Percentiles rank a stretch among this genome's conserved stretches.
Evolutionary conservation across 2,113 vertebrate genomes (phyloP).

Genomic region (Bagarius yarrelli): DNA sequence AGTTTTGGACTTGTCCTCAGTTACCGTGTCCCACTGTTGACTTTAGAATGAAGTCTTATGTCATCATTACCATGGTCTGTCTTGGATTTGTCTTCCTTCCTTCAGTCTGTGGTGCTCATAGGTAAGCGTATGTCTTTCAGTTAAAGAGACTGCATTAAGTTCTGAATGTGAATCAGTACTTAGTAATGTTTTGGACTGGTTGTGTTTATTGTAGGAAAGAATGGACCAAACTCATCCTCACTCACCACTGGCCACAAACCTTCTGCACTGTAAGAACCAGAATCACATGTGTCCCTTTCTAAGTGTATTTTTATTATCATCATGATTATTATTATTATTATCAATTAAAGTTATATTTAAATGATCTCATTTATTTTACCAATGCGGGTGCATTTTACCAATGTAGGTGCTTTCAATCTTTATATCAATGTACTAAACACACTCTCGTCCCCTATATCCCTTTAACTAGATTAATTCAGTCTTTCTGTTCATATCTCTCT

Average conservation of each 20-base stretch:
- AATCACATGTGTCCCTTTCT: neutral
- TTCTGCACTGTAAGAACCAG: slow-evolving; percentile 68
- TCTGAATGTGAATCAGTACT: neutral
- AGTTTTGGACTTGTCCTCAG: neutral
- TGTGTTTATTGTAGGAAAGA: slow-evolving; percentile 56
- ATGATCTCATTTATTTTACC: no score
- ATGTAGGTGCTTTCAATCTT: no score
- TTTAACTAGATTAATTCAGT: no score
- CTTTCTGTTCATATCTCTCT: no score
- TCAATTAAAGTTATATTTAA: no score
- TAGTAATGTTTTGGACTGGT: neutral
- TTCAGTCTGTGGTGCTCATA: neutral
- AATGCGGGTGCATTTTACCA: no score
- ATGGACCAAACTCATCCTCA: slow-evolving; percentile 74
- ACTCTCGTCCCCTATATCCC: no score
- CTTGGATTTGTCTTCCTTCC: slow-evolving; percentile 21
- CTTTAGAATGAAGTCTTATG: slow-evolving; percentile 9
- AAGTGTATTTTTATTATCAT: neutral
- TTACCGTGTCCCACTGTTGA: neutral
- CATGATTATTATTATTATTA: no score
- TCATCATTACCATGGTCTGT: slow-evolving; percentile 23
- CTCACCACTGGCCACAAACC: slow-evolving; percentile 75
- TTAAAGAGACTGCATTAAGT: neutral
- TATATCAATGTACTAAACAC: no score
- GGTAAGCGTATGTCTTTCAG: slow-evolving; percentile 12